A percentile compares a stretch with the other conserved stretches of the same genome.
These are phyloP conservation scores for Tromatobia lineatoria DNA, from an alignment of 2,888 invertebrate genomes.

Conservation along the genomic window DNA sequence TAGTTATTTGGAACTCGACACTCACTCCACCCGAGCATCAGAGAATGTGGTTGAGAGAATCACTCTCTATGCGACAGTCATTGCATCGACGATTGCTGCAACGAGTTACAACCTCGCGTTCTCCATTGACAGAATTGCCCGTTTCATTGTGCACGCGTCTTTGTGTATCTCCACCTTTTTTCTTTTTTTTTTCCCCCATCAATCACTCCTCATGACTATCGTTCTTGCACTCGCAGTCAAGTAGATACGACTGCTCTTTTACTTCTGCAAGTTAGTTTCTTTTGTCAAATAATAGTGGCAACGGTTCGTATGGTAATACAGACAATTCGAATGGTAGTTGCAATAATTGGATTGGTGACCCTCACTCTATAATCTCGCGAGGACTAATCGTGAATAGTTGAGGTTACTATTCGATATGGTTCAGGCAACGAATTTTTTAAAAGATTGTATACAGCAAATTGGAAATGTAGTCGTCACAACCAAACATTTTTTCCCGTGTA, in stretches of 20 bases:
- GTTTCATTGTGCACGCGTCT: neutral
- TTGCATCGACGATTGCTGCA: slow-evolving; percentile 42
- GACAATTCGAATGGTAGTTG: no score
- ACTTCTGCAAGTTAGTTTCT: neutral
- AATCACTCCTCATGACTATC: slow-evolving; percentile 1
- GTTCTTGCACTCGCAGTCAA: slow-evolving; percentile 4
- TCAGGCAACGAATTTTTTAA: no score
- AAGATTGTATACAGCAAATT: no score
- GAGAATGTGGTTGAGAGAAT: neutral
- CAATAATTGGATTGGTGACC: no score
- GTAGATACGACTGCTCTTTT: slow-evolving; percentile 28
- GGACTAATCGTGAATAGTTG: no score
- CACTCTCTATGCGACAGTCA: slow-evolving; percentile 13
- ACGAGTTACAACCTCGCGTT: slow-evolving; percentile 29
- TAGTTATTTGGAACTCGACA: slow-evolving; percentile 62
- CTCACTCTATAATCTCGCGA: no score
- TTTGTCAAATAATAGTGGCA: no score
- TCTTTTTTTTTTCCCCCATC: neutral
- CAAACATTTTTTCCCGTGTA: no score
- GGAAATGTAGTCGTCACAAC: no score
- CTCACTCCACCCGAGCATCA: slow-evolving; percentile 16
- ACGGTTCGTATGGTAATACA: no score
- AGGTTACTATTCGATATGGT: no score
- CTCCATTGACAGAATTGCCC: slow-evolving; percentile 17
- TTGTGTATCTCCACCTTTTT: slow-evolving; percentile 1